phyloP scores from a whole-genome alignment of 2,113 vertebrate genomes.

The Zosterops pallidus region DNA sequence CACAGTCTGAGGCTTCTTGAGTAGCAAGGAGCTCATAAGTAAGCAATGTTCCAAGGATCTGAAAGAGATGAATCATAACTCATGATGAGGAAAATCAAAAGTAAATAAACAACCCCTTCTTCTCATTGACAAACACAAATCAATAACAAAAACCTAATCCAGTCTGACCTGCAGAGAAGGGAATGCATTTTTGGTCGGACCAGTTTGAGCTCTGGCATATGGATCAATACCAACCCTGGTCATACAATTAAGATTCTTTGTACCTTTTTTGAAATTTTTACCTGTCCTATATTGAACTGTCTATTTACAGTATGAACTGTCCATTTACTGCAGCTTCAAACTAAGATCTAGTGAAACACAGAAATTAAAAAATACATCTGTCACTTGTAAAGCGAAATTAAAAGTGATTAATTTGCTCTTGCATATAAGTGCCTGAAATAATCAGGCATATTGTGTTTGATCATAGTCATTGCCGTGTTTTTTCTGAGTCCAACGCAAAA shows the following conservation, averaged over 20 bases:
- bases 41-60: background rate
- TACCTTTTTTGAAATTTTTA: background rate
- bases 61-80: background rate
- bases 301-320: background rate
- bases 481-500: background rate
- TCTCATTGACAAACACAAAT: background rate
- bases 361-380: background rate
- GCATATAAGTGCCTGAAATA: background rate
- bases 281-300: background rate
- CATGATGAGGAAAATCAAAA: background rate
- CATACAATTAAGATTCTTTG: background rate
- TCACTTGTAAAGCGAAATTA: background rate
- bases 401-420: background rate
- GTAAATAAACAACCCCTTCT: background rate
- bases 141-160: background rate
- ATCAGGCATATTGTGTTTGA: background rate
- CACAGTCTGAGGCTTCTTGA: background rate
- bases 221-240: background rate
- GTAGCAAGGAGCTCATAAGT: background rate
- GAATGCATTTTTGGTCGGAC: background rate
- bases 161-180: background rate
- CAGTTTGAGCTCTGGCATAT: background rate
- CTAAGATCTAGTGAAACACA: background rate
- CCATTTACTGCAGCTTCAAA: background rate
- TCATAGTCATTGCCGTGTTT: background rate